These are phyloP conservation scores for Scaptomyza flava DNA, from an alignment of 2,888 invertebrate genomes.

Conservation along the genomic window DNA sequence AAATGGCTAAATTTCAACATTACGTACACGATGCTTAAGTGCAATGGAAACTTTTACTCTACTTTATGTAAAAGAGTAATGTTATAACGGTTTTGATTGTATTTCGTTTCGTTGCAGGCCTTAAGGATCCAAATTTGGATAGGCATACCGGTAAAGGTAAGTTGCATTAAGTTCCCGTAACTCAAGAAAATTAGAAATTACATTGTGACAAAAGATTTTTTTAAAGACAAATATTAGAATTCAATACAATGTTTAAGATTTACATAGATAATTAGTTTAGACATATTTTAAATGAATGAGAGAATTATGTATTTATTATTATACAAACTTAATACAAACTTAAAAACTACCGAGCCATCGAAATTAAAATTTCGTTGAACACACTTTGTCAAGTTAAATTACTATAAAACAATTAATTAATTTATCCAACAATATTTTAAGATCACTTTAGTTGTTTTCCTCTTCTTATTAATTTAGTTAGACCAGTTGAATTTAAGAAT, in stretches of 20 bases:
- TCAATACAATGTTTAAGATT: too few relatives aligned
- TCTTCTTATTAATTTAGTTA: background rate
- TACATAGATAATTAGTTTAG: too few relatives aligned
- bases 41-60: background rate
- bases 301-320: too few relatives aligned
- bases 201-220: too few relatives aligned
- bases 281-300: too few relatives aligned
- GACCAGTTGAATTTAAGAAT: constrained; percentile 50
- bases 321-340: too few relatives aligned
- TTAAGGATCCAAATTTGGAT: constrained; percentile 82
- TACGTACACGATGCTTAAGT: constrained; percentile 10
- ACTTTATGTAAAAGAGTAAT: background rate
- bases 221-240: too few relatives aligned
- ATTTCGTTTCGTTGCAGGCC: constrained; percentile 64
- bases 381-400: background rate
- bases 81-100: background rate
- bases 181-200: too few relatives aligned
- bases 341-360: too few relatives aligned
- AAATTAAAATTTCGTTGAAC: too few relatives aligned
- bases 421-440: background rate
- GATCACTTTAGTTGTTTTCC: background rate
- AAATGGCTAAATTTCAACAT: constrained; percentile 39
- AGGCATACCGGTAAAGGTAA: constrained; percentile 77
- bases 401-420: background rate
- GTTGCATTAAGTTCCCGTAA: background rate